These are phyloP conservation scores for Pachypsylla venusta DNA, from an alignment of 1,140 invertebrate species.

Conservation along the genomic window DNA sequence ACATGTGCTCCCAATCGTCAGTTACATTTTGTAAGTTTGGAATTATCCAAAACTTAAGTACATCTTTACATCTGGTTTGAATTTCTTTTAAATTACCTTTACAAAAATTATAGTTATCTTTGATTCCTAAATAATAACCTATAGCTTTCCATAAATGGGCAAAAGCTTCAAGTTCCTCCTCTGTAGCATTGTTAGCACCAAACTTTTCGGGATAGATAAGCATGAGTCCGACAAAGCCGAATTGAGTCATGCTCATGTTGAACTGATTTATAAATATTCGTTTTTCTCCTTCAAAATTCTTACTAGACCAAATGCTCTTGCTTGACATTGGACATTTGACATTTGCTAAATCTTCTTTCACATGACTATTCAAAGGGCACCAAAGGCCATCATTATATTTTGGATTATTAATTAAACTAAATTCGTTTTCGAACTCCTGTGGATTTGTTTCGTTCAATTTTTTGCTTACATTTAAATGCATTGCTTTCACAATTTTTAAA, in stretches of 20 bases:
- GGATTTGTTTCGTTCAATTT: constrained; percentile 21
- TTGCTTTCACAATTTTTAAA: constrained; percentile 31
- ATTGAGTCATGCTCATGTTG: constrained; percentile 68
- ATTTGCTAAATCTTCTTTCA: constrained; percentile 21
- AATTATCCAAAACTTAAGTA: constrained; percentile 29
- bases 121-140: constrained; percentile 59
- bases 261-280: constrained; percentile 43
- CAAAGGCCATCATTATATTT: constrained; percentile 15
- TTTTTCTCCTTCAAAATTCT: constrained; percentile 38
- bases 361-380: constrained; percentile 20
- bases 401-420: constrained; percentile 14
- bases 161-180: constrained; percentile 50
- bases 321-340: constrained; percentile 8
- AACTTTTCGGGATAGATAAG: constrained; percentile 47
- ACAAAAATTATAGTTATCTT: constrained; percentile 54
- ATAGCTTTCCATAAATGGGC: constrained; percentile 68
- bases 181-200: constrained; percentile 37
- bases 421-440: constrained; percentile 21
- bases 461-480: constrained; percentile 32
- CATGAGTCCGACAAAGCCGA: constrained; percentile 66
- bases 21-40: constrained; percentile 30
- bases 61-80: constrained; percentile 28
- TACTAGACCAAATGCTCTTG: constrained; percentile 29
- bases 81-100: constrained; percentile 32
- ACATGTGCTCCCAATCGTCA: constrained; percentile 34